Conservation (phyloP, 2,113 vertebrate species). For the Romanogobio albipinnatus region DNA sequence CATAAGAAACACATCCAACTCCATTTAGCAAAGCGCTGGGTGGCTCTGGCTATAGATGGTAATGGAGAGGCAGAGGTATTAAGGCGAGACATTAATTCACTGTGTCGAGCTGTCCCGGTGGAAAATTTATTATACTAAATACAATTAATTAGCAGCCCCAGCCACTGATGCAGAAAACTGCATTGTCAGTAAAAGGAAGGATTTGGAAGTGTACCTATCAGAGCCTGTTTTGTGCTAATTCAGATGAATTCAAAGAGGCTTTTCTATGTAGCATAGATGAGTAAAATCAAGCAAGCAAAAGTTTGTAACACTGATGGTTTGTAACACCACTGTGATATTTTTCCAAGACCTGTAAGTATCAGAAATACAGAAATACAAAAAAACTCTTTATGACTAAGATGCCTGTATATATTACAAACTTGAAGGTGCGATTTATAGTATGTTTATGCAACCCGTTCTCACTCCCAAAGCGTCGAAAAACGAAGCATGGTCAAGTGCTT, state of each 20-base stretch:
- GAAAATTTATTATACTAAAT: slow-evolving; percentile 84
- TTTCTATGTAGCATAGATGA: no score
- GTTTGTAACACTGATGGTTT: no score
- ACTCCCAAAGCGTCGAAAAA: no score
- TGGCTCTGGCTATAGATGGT: slow-evolving; percentile 69
- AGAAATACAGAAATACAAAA: no score
- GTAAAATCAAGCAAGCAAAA: no score
- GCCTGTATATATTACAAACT: no score
- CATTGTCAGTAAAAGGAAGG: slow-evolving; percentile 71
- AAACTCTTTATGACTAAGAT: no score
- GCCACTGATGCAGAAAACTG: slow-evolving; percentile 73
- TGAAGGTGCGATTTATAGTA: no score
- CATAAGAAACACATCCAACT: slow-evolving; percentile 70
- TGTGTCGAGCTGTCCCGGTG: slow-evolving; percentile 79
- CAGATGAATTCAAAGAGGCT: slow-evolving; percentile 27
- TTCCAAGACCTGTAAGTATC: no score
- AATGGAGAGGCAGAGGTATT: slow-evolving; percentile 74
- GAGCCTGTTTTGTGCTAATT: slow-evolving; percentile 68
- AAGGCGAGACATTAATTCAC: slow-evolving; percentile 80
- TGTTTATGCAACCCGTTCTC: no score
- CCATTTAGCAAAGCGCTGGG: slow-evolving; percentile 70
- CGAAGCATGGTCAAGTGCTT: no score
- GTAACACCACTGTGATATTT: no score
- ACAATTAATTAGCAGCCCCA: slow-evolving; percentile 78
- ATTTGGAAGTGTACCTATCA: slow-evolving; percentile 65